Percentiles rank a stretch among this genome's conserved stretches.
phyloP scores from a whole-genome alignment of 2,888 invertebrate genomes.

The Gymnosoma rotundatum region DNA sequence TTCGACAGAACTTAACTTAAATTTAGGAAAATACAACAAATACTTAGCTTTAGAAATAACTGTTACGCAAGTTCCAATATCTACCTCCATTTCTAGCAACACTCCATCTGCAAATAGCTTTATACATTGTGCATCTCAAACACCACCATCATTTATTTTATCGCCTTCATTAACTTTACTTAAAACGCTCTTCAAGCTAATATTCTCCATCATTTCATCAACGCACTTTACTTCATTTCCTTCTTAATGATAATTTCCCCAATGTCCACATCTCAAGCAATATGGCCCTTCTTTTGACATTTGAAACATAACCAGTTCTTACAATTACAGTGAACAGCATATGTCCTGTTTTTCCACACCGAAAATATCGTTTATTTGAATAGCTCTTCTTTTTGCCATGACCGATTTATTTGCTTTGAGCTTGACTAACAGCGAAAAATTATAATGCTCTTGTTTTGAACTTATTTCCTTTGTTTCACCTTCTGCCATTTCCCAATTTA shows the following conservation, averaged over 20 bases:
- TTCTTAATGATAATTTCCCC: background rate
- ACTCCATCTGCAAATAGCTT: conserved; percentile 7
- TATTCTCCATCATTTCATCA: conserved; percentile 5
- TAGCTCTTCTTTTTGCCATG: background rate
- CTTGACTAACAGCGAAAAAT: conserved; percentile 5
- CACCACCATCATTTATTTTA: conserved; percentile 1
- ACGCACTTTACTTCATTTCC: background rate
- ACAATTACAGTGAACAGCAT: conserved; percentile 6
- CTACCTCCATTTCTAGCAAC: conserved; percentile 49
- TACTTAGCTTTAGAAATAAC: conserved; percentile 53
- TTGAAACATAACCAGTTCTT: conserved; percentile 45
- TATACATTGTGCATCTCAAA: background rate
- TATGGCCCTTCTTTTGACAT: conserved; percentile 47
- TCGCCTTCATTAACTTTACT: background rate
- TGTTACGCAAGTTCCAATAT: conserved; percentile 49
- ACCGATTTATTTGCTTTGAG: background rate
- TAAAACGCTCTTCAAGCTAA: background rate
- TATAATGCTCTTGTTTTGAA: background rate
- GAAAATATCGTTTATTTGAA: background rate
- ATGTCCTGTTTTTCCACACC: background rate
- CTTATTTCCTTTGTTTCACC: conserved; percentile 32
- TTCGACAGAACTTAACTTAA: conserved; percentile 30
- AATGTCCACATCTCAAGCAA: background rate
- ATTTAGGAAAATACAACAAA: conserved; percentile 40
- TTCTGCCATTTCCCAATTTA: conserved; percentile 57